Base-by-base conservation (phyloP, 2,888 invertebrate genomes). In the Agonopterix alstromeriana region DNA sequence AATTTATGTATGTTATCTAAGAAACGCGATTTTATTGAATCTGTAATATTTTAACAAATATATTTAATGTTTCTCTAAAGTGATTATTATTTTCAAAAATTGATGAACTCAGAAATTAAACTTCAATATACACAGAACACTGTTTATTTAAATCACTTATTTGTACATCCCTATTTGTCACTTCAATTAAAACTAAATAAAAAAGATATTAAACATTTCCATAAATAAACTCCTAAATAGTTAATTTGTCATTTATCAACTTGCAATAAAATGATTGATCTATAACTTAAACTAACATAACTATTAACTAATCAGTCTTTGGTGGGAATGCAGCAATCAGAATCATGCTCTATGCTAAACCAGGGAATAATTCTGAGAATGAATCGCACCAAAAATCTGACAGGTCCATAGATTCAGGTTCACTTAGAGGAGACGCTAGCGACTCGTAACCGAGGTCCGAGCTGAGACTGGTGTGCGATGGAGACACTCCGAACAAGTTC, bases 301-400 rank as follows among this genome's bases (percentile, higher is more conserved):
- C 58, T 52, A 60, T 64, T 70, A 71, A 53, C 82, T 84, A 87
- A 64, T 87, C 87, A 88, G 87, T 88, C 87, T 86, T 85, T 77
- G 82, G 82, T 70, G 82, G 70, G 69, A 75, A 73, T 61, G 57
- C 7, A 9, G 9, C 27, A 27, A 27, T 17, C 78, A 76, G 73
- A 75, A 67, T 59, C 52, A 65, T 54, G 55, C 55, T 10, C 51
- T 89, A 94, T 48, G 92, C 90, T 66, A 95, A 82, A 53, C 91
- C 91, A 38, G 95, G 95, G 79, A 95, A 95, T 60, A 95, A 80
- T 79, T 95, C 94, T 53, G 93, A 92, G 63, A 95, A 92, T 61
- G 93, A 93, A 67, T 92, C 92, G 67, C 93, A 93, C 94, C 94
- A 94, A 65, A 93, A 88, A 69, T 94, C 93, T 67, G 93, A 83